Evolutionary conservation across 2,113 vertebrate genomes (phyloP), one percentile per base, ranked within the genome.

Genomic region (Gallinago undulata): DNA sequence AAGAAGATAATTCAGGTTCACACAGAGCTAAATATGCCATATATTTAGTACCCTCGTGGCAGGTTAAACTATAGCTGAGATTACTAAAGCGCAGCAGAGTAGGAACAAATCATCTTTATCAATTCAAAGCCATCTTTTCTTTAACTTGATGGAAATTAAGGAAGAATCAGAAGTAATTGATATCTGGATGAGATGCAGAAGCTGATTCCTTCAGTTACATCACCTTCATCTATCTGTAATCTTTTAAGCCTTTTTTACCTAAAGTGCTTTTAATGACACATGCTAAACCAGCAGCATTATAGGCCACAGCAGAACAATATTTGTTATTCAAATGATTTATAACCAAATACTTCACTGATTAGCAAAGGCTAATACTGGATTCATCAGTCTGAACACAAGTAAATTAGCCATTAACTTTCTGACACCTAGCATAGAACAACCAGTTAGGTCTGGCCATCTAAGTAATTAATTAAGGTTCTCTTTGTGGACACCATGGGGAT

Each of bases 341-440:
- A 91, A 80, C 81, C 81, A 89, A 94, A 91, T 91, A 57, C 67
- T 92, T 84, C 53, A 74, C 68, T 84, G 91, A 96, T 96, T 97
- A 94, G 39, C 81, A 83, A 94, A 93, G n/a, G 22, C 67, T 94
- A 93, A 89, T 79, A 69, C 63, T 88, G 78, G 41, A 87, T 95
- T 78, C 74, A 87, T 92, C 91, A 83, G 84, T 63, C 66, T 79
- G 90, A 72, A 57, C 16, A 6, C 47, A 45, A 82, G 81, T 85
- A 95, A 95, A 96, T 94, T 95, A 96, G 86, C 81, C 77, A 93
- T 94, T 96, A 93, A 83, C 74, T 95, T 93, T 59, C 84, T 91
- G 91, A 92, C 87, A 91, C 43, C 63, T 63, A 87, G 94, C 78
- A 91, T 95, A 95, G 95, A 96, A 89, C 91, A 94, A 91, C 66